Conservation (phyloP, 2,113 vertebrate species). For the Albula goreensis region DNA sequence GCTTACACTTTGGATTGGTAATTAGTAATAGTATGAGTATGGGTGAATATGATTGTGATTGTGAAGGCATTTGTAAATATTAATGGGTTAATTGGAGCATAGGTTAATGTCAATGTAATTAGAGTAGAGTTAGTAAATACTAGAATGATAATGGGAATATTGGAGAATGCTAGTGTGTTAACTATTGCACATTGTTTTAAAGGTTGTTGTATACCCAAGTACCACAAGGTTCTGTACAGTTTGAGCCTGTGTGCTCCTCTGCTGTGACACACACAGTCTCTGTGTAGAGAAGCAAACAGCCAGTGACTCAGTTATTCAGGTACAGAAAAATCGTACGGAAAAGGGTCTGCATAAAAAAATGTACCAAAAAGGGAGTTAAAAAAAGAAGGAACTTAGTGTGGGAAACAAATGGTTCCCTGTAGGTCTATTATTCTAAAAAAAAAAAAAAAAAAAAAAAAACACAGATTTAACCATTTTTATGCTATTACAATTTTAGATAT, state of each 20-base stretch:
- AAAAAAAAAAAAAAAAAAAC: too few relatives aligned
- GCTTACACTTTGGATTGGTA: too few relatives aligned
- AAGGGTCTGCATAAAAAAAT: not conserved
- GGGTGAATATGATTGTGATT: not conserved
- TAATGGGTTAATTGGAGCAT: not conserved
- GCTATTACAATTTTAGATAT: too few relatives aligned
- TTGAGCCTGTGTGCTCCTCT: not conserved
- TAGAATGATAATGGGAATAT: not conserved
- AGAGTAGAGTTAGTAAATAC: not conserved
- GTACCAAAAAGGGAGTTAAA: not conserved
- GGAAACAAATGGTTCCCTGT: not conserved
- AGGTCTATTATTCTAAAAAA: too few relatives aligned
- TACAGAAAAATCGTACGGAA: not conserved
- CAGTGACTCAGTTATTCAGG: not conserved
- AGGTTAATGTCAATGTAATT: not conserved
- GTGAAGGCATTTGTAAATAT: not conserved
- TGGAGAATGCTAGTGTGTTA: not conserved
- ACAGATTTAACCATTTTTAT: too few relatives aligned
- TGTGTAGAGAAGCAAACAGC: too few relatives aligned
- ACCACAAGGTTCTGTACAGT: not conserved
- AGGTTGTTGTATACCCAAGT: not conserved
- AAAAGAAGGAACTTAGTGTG: not conserved
- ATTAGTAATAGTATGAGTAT: too few relatives aligned
- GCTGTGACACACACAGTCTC: too few relatives aligned
- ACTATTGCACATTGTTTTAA: too few relatives aligned